These are phyloP conservation scores for Strigamia maritima DNA, from an alignment of 2,888 invertebrate species.

Conservation along the genomic window DNA sequence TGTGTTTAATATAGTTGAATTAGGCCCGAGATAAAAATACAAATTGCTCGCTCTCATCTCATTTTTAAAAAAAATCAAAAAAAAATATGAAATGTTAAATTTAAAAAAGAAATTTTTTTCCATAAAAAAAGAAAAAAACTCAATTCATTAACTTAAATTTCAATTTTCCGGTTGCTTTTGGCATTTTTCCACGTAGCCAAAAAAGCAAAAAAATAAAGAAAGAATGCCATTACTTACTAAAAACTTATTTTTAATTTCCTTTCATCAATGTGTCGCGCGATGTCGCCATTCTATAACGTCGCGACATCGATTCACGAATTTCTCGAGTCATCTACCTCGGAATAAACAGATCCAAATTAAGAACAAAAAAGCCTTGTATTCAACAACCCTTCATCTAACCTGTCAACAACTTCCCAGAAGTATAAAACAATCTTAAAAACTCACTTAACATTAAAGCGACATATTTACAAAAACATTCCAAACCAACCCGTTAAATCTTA, in stretches of 20 bases:
- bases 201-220: neutral
- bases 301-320: neutral
- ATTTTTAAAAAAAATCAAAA: neutral
- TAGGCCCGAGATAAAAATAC: neutral
- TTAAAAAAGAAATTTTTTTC: too few species aligned
- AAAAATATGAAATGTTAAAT: neutral
- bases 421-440: neutral
- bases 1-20: neutral
- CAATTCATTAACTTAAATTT: neutral
- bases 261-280: conserved; percentile 19
- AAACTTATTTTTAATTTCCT: neutral
- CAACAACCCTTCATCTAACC: neutral
- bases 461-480: conserved; percentile 25
- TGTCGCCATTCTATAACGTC: neutral
- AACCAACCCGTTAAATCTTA: neutral
- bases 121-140: too few species aligned
- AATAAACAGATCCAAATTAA: neutral
- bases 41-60: neutral
- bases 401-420: conserved; percentile 18
- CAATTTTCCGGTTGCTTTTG: neutral
- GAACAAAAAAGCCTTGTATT: neutral
- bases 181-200: neutral
- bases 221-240: neutral
- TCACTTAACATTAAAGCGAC: neutral
- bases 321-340: neutral